Base-by-base conservation (phyloP, 2,888 invertebrate species). In the Troglohyphantes excavatus region DNA sequence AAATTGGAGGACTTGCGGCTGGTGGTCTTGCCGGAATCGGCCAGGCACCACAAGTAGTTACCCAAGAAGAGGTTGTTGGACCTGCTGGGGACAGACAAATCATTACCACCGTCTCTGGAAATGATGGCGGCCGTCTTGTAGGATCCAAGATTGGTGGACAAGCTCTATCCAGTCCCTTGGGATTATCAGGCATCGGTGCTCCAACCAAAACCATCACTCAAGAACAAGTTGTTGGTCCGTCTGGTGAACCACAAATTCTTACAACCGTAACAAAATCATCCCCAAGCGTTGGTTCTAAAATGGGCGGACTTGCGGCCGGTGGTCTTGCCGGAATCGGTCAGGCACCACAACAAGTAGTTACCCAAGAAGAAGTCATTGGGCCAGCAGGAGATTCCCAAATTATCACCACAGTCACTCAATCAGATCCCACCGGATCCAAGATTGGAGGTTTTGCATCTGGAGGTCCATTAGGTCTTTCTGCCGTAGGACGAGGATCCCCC, bases 321-420 rank as follows among this genome's bases (percentile, higher is more conserved):
- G 85, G 85, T 0, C 67, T 75, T 17, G 46, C 39, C 9, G 85
- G 29, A 17, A 43, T 72, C n/a, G 85, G 76, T 0, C 23, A 9
- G 33, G 75, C 33, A 9, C 63, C 65, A 23, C 3, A 65, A 9
- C 81, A 88, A 67, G 27, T 53, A 2, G 39, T 88, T 0, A 88
- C 88, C 13, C 88, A 88, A 59, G 88, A 88, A 59, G 88, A 88
- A 82, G 81, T 81, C 2, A 39, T 88, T 75, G 88, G 88, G 26
- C 88, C 88, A 6, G 73, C 67, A 2, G 88, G 88, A 39, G 81
- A 88, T 21, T n/a, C 23, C 0, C 81, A 81, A 23, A 19, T 82
- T 2, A 11, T 88, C 19, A 88, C 88, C 21, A 88, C 88, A 0
- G 81, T 88, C 11, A 88, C 88, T 11, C 21, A 88, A 29, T 23